Percentiles rank a stretch among this genome's conserved stretches.
Conservation (phyloP, 1,140 invertebrate species). For the Cyphomyrmex costatus region DNA sequence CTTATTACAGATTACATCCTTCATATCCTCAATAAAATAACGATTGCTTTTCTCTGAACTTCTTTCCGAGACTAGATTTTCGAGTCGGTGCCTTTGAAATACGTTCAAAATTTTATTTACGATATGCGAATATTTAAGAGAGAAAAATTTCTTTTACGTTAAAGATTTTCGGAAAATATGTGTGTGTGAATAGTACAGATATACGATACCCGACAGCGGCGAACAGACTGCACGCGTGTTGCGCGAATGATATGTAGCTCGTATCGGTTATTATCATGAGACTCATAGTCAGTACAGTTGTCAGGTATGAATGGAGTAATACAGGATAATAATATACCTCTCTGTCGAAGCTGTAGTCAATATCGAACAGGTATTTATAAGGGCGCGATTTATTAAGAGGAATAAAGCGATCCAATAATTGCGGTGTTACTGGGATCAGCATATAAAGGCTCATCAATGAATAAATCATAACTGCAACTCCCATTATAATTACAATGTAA, state of each 20-base stretch:
- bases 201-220: slow-evolving; percentile 29
- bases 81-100: slow-evolving; percentile 9
- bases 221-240: slow-evolving; percentile 21
- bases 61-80: neutral
- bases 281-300: neutral
- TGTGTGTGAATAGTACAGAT: neutral
- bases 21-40: neutral
- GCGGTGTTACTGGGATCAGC: slow-evolving; percentile 17
- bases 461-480: slow-evolving; percentile 29
- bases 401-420: slow-evolving; percentile 32
- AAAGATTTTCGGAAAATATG: neutral
- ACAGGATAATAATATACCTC: slow-evolving; percentile 30
- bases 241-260: slow-evolving; percentile 1
- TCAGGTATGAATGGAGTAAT: slow-evolving; percentile 5
- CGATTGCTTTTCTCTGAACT: neutral
- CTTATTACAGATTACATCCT: neutral
- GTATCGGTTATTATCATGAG: slow-evolving; percentile 11
- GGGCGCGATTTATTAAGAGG: slow-evolving; percentile 40
- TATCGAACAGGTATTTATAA: slow-evolving; percentile 20
- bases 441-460: slow-evolving; percentile 12
- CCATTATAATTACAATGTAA: neutral
- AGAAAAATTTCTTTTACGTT: neutral
- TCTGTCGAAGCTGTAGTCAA: slow-evolving; percentile 30
- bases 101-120: slow-evolving; percentile 4
- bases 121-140: neutral